Conservation (phyloP, 2,888 invertebrate species). For the Horisme vitalbata region DNA sequence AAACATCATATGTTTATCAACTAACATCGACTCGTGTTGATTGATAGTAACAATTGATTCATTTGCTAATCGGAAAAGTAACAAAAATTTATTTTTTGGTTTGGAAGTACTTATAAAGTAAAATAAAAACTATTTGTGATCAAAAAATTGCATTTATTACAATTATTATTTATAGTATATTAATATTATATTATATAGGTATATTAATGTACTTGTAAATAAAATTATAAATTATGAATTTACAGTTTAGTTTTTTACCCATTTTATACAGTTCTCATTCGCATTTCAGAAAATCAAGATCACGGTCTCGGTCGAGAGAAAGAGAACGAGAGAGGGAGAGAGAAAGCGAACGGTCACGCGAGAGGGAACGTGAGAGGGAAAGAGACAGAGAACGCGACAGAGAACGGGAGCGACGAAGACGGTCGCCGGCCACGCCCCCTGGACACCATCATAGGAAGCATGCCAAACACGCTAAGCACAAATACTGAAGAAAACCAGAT, state of each 20-base stretch:
- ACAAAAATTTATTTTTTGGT: no score
- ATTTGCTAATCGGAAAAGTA: no score
- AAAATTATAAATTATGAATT: no score
- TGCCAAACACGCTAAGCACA: conserved; percentile 71
- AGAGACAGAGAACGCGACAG: conserved; percentile 54
- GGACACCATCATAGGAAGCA: conserved; percentile 69
- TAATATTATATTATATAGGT: no score
- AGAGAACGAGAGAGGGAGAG: conserved; percentile 53
- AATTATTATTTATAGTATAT: no score
- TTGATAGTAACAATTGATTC: no score
- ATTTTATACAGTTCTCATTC: not conserved
- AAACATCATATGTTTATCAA: no score
- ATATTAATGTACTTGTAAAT: no score
- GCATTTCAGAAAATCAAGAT: conserved; percentile 57
- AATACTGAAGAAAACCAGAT: conserved; percentile 61
- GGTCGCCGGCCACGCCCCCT: conserved; percentile 71
- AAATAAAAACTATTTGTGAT: no score
- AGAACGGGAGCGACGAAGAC: conserved; percentile 55
- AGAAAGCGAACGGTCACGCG: conserved; percentile 49
- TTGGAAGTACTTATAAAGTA: no score
- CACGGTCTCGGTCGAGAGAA: conserved; percentile 58
- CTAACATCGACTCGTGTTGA: no score
- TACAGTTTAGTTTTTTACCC: not conserved
- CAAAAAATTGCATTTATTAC: no score
- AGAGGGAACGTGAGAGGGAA: conserved; percentile 52